Base-by-base conservation (phyloP, 1,140 invertebrate genomes). In the Ostrea edulis region DNA sequence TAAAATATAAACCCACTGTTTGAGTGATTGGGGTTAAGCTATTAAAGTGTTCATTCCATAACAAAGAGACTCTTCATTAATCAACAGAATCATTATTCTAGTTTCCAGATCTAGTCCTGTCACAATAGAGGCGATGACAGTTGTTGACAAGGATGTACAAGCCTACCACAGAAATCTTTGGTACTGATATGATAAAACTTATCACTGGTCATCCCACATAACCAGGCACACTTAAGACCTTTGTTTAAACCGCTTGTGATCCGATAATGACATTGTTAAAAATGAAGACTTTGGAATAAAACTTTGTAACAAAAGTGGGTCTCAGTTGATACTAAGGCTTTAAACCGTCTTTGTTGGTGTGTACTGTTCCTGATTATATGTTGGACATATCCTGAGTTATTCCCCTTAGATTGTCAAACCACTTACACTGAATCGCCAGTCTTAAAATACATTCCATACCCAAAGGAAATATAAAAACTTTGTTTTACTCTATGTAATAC, bases 271-370 rank as follows among this genome's bases (percentile, higher is more conserved):
- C 68, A 71, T 71, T 71, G 68, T 71, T 71, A 71, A 71, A 71
- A 71, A 71, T 71, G 22, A 71, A 71, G 68, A 71, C 68, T 71
- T 71, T 71, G 68, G 68, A 71, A 71, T 71, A 71, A 71, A 71
- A 71, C 68, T 71, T 35, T 71, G 68, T 71, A 25, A 71, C 29
- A 71, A 71, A 71, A 71, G 68, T 71, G 25, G 68, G 68, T 71
- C 68, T 71, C 8, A n/a, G 65, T 68, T n/a, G 25, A n/a, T 68
- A 68, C 8, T 22, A 68, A 71, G 55, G 20, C 22, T 35, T 71
- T 71, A 29, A 71, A 71, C 29, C 68, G 22, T 8, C 68, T 71
- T 71, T 71, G 68, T 29, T 11, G n/a, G 20, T 2, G 68, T 71
- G 68, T 71, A 71, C 29, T 12, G 11, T 71, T 71, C 14, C 9